Evolutionary conservation across 2,888 invertebrate genomes (phyloP).

Genomic region (Eudasyphora cyanicolor): DNA sequence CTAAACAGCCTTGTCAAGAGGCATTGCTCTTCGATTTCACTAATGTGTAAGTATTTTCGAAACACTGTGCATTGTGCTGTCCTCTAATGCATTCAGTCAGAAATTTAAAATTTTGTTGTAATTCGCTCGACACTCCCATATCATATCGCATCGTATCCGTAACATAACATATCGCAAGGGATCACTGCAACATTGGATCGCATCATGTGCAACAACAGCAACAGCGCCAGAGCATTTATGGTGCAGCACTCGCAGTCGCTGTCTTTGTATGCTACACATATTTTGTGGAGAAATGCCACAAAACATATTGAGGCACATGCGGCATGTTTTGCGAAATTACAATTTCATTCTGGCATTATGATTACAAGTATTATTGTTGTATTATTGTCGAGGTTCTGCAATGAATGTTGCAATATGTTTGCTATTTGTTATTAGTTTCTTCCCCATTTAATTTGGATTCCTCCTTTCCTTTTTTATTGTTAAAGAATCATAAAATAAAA

Average conservation of each 20-base stretch:
- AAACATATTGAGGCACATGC: constrained; percentile 1
- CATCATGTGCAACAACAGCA: neutral
- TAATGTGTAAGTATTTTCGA: no score
- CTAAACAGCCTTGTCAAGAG: no score
- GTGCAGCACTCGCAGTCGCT: neutral
- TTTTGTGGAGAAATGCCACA: constrained; percentile 49
- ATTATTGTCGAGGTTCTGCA: constrained; percentile 25
- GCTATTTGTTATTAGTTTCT: constrained; percentile 56
- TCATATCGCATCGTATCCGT: constrained; percentile 30
- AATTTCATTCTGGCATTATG: constrained; percentile 18
- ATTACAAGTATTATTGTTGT: constrained; percentile 4
- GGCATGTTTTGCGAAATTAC: constrained; percentile 1
- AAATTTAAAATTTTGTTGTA: constrained; percentile 66
- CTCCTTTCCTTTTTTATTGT: constrained; percentile 11
- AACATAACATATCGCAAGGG: constrained; percentile 26
- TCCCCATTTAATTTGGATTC: constrained; percentile 18
- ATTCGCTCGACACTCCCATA: constrained; percentile 62
- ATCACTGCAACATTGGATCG: neutral
- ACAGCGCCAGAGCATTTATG: neutral
- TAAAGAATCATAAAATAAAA: no score
- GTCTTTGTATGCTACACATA: constrained; percentile 60
- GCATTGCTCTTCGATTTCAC: no score
- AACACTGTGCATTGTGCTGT: constrained; percentile 62
- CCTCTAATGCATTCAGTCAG: constrained; percentile 75
- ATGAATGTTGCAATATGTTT: constrained; percentile 66